Evolutionary conservation across 2,113 vertebrate genomes (phyloP).

Genomic region (Euleptes europaea): DNA sequence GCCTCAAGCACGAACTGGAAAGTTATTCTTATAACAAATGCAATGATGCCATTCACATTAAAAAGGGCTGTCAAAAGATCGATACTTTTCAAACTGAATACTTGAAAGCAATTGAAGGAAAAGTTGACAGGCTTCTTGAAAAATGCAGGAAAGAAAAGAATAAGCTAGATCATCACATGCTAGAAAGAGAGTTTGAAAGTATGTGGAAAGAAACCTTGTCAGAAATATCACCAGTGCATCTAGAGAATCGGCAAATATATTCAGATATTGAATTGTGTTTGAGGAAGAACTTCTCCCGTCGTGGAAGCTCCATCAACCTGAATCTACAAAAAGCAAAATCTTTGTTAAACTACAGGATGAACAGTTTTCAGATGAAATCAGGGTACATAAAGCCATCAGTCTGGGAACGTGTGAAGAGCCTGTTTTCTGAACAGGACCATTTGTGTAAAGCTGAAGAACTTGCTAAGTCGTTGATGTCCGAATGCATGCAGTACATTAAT

Average conservation of each 20-base stretch:
- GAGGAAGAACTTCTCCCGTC: constrained; percentile 60
- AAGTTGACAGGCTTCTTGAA: constrained; percentile 54
- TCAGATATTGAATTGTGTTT: constrained; percentile 58
- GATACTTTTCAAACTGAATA: constrained; percentile 58
- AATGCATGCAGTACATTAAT: constrained; percentile 58
- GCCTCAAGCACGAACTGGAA: constrained; percentile 54
- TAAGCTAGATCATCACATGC: too few relatives aligned
- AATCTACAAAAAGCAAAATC: constrained; percentile 56
- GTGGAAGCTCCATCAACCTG: constrained; percentile 54
- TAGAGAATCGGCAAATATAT: constrained; percentile 64
- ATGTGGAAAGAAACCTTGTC: constrained; percentile 68
- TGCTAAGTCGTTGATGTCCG: constrained; percentile 47
- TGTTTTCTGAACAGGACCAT: constrained; percentile 52
- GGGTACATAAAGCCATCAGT: constrained; percentile 46
- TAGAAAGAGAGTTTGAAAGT: constrained; percentile 69
- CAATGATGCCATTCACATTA: constrained; percentile 44
- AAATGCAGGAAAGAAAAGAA: constrained; percentile 52
- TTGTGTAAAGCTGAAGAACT: constrained; percentile 51
- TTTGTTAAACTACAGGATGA: constrained; percentile 11
- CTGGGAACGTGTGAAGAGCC: neutral
- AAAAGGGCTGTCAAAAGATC: constrained; percentile 61
- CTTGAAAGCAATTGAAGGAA: constrained; percentile 60
- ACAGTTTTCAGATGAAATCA: constrained; percentile 62
- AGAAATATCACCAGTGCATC: constrained; percentile 7
- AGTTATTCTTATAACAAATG: constrained; percentile 32